phyloP scores from a whole-genome alignment of 2,113 vertebrate species.

The Ammodytes marinus region DNA sequence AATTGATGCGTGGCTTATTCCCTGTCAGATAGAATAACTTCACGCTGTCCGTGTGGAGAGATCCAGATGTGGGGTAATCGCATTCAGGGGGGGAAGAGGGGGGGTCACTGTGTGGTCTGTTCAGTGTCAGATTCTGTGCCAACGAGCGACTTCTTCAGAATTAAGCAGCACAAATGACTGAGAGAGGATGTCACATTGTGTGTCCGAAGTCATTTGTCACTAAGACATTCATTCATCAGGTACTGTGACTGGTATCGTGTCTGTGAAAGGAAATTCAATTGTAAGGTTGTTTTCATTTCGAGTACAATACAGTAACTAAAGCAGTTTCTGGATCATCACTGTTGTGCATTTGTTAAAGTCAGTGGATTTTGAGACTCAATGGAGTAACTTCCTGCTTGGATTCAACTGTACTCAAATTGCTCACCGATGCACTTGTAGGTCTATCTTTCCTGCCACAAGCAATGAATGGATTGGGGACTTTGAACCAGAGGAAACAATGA shows the following conservation, averaged over 20 bases:
- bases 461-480: background rate
- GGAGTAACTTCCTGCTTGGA: constrained; percentile 1
- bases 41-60: background rate
- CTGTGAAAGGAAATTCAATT: background rate
- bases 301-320: background rate
- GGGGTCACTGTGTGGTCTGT: background rate
- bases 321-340: background rate
- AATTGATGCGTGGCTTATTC: background rate
- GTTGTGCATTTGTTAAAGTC: background rate
- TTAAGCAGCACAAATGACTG: background rate
- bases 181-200: background rate
- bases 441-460: background rate
- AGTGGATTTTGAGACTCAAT: background rate
- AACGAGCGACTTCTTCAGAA: background rate
- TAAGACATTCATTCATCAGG: background rate
- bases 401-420: background rate
- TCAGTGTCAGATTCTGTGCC: constrained; percentile 19
- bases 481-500: constrained; percentile 1
- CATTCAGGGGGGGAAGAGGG: background rate
- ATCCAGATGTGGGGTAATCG: constrained; percentile 37
- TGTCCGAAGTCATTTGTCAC: constrained; percentile 1
- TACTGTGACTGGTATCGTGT: background rate
- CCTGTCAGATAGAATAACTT: background rate
- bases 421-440: background rate
- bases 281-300: background rate